phyloP scores from a whole-genome alignment of 2,797 vertebrate genomes.

The Eleutherodactylus coqui region DNA sequence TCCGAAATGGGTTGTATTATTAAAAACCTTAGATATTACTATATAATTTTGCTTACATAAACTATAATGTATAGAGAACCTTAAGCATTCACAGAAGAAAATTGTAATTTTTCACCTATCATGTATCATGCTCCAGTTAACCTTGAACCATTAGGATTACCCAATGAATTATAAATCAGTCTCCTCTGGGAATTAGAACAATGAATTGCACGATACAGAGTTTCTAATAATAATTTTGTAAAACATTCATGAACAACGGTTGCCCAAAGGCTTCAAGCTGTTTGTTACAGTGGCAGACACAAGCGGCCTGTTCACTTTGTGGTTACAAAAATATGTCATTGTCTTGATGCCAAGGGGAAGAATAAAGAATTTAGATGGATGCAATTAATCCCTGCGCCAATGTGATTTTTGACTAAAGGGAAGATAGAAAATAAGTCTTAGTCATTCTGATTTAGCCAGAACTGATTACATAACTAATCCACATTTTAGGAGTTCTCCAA shows the following conservation, averaged over 20 bases:
- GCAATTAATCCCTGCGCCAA: neutral
- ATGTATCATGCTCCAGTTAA: slow-evolving; percentile 24
- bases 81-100: neutral
- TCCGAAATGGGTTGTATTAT: too few relatives aligned
- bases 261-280: slow-evolving; percentile 51
- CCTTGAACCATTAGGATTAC: slow-evolving; percentile 44
- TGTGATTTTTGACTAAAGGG: slow-evolving; percentile 17
- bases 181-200: slow-evolving; percentile 50
- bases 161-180: slow-evolving; percentile 39
- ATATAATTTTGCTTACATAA: neutral
- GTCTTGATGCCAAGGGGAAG: neutral
- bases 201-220: slow-evolving; percentile 8
- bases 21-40: neutral
- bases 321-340: slow-evolving; percentile 15
- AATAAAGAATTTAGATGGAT: neutral
- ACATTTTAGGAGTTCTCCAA: neutral
- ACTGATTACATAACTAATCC: neutral
- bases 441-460: neutral
- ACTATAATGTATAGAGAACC: neutral
- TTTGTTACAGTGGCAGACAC: slow-evolving; percentile 34
- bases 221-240: slow-evolving; percentile 52
- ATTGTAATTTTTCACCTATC: slow-evolving; percentile 2
- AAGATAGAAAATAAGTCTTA: too few relatives aligned
- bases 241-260: slow-evolving; percentile 47
- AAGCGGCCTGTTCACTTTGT: neutral